phyloP scores from a whole-genome alignment of 2,113 vertebrate genomes.

The human region DNA sequence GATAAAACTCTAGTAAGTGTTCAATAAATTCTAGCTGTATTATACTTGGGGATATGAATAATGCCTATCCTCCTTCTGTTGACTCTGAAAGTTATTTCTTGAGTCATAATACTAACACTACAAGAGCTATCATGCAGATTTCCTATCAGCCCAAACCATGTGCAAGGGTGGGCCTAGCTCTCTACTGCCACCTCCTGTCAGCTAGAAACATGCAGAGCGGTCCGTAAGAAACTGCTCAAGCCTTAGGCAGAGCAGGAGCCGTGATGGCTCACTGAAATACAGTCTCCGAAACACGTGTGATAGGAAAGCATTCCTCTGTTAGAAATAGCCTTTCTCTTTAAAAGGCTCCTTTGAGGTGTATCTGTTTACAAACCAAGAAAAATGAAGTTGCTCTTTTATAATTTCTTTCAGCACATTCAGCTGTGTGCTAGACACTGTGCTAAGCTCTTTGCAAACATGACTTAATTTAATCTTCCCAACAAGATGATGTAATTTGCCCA shows the following conservation, averaged over 20 bases:
- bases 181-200: slow-evolving; percentile 37
- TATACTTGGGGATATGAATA: neutral
- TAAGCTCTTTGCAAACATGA: too few relatives aligned
- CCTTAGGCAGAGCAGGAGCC: neutral
- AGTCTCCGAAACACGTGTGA: neutral
- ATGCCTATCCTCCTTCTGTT: neutral
- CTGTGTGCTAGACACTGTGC: neutral
- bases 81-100: neutral
- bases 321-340: neutral
- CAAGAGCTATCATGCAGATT: neutral
- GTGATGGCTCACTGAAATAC: neutral
- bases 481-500: neutral
- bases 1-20: too few relatives aligned
- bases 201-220: neutral
- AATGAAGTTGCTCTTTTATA: neutral
- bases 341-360: neutral
- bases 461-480: neutral
- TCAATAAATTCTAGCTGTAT: neutral
- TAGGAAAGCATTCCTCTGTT: neutral
- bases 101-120: neutral
- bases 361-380: neutral
- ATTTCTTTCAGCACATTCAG: neutral
- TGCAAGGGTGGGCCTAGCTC: neutral
- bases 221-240: neutral
- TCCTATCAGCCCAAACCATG: neutral